A percentile compares a stretch with the other conserved stretches of the same genome.
Evolutionary conservation across 2,797 vertebrate species (phyloP).

Genomic region (Odontamblyopus lacepedii): DNA sequence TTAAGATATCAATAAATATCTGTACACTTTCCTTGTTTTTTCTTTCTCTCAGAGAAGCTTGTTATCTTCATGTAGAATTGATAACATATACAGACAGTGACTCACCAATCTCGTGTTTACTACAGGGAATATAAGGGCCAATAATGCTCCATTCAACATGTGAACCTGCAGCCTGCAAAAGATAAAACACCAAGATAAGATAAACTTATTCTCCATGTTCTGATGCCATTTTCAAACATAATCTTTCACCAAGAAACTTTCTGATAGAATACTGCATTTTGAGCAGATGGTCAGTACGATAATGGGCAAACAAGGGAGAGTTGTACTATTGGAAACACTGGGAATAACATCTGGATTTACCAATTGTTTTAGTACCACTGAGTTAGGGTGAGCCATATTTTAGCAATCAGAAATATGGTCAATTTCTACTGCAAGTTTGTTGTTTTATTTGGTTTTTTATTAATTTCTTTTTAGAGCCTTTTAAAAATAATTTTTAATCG

Average conservation of each 20-base stretch:
- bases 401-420: neutral
- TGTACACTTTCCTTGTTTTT: too few relatives aligned
- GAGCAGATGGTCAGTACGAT: neutral
- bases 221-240: neutral
- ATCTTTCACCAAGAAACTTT: neutral
- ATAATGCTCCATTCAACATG: conserved; percentile 95
- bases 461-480: neutral
- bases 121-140: conserved; percentile 94
- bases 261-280: too few relatives aligned
- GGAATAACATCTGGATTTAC: neutral
- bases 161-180: conserved; percentile 92
- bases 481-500: too few relatives aligned
- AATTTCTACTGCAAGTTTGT: too few relatives aligned
- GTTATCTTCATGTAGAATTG: neutral
- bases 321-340: too few relatives aligned
- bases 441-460: neutral
- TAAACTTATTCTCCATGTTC: neutral
- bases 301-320: neutral
- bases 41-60: too few relatives aligned
- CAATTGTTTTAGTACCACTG: neutral
- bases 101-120: conserved; percentile 97
- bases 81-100: conserved; percentile 27
- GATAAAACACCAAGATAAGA: conserved; percentile 9
- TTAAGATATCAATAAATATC: too few relatives aligned
- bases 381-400: neutral